Evolutionary conservation across 2,888 invertebrate genomes (phyloP).

Genomic region (Drosophila anomalata): DNA sequence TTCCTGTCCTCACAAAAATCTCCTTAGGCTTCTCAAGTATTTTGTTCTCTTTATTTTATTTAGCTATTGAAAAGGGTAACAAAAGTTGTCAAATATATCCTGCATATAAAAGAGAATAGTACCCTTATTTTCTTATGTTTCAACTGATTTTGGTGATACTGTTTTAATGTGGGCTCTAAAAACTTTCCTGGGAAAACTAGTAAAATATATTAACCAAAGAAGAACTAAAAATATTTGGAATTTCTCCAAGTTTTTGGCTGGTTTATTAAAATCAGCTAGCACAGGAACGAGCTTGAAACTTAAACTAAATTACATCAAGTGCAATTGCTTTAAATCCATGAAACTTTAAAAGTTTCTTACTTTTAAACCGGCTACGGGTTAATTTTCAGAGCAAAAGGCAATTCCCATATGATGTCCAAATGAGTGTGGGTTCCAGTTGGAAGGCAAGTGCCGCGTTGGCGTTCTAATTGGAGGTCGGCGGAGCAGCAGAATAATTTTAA

Average conservation of each 20-base stretch:
- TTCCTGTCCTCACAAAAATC: neutral
- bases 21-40: neutral
- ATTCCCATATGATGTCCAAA: slow-evolving; percentile 34
- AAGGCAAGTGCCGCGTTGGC: slow-evolving; percentile 43
- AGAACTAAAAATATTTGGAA: slow-evolving; percentile 18
- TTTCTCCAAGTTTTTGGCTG: neutral
- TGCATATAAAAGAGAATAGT: neutral
- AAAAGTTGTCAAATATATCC: neutral
- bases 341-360: slow-evolving; percentile 23
- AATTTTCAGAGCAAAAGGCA: slow-evolving; percentile 31
- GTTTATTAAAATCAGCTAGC: slow-evolving; percentile 17
- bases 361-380: slow-evolving; percentile 36
- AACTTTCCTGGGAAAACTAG: slow-evolving; percentile 17
- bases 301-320: slow-evolving; percentile 15
- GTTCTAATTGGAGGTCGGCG: slow-evolving; percentile 66
- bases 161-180: slow-evolving; percentile 6
- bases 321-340: slow-evolving; percentile 36
- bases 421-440: neutral
- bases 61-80: neutral
- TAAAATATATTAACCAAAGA: slow-evolving; percentile 18
- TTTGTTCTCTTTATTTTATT: neutral
- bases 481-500: slow-evolving; percentile 71
- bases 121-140: neutral
- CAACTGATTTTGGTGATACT: neutral
- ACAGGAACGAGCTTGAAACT: slow-evolving; percentile 4